Percentiles rank a stretch among this genome's conserved stretches.
These are phyloP conservation scores for Ctenopoma multispine DNA, from an alignment of 2,797 vertebrate genomes.

Conservation along the genomic window DNA sequence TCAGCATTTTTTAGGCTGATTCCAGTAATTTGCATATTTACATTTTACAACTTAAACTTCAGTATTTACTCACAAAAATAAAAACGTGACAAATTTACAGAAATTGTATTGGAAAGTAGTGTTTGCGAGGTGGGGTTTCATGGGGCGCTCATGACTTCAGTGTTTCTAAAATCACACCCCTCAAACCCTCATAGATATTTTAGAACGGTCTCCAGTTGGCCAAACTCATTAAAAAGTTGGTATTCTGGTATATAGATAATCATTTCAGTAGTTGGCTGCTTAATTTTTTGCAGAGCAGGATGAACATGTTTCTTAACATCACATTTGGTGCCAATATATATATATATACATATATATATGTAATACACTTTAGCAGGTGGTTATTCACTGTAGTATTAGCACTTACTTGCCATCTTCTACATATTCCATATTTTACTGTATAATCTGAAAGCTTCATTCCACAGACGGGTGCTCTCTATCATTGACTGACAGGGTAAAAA, in stretches of 20 bases:
- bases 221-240: constrained; percentile 2
- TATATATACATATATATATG: constrained; percentile 45
- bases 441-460: constrained; percentile 29
- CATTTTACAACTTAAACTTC: neutral
- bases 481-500: constrained; percentile 6
- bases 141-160: neutral
- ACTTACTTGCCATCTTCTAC: constrained; percentile 31
- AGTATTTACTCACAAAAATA: neutral
- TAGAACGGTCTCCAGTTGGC: constrained; percentile 23
- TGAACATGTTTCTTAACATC: constrained; percentile 45
- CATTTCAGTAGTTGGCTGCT: constrained; percentile 30
- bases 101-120: neutral
- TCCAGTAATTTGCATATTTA: neutral
- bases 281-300: constrained; percentile 3
- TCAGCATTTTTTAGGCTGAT: neutral
- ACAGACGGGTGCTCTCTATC: constrained; percentile 19
- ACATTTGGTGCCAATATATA: constrained; percentile 73
- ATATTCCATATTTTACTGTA: constrained; percentile 26
- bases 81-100: neutral
- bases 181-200: neutral
- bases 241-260: neutral
- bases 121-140: neutral
- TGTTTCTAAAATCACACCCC: constrained; percentile 1
- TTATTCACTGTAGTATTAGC: constrained; percentile 46
- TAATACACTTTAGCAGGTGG: constrained; percentile 35